These are phyloP conservation scores for Neuroscelio doddi DNA, from an alignment of 2,888 invertebrate genomes.

Conservation along the genomic window DNA sequence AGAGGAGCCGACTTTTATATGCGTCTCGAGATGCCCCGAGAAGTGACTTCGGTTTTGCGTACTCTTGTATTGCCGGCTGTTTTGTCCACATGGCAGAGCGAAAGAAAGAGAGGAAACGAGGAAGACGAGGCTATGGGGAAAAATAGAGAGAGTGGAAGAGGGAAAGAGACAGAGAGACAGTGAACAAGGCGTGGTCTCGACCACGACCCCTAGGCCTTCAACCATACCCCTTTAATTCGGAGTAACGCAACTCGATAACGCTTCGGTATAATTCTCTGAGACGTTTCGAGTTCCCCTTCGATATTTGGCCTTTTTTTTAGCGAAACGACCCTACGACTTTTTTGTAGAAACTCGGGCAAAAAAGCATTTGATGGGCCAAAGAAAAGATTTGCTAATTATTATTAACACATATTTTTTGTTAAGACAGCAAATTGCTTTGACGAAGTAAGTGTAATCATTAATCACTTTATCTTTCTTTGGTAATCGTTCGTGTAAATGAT, in stretches of 20 bases:
- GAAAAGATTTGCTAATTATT: no score
- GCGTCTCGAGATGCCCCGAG: slow-evolving; percentile 5
- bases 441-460: no score
- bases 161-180: slow-evolving; percentile 36
- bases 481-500: no score
- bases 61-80: slow-evolving; percentile 12
- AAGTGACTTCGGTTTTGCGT: slow-evolving; percentile 17
- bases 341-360: slow-evolving; percentile 17
- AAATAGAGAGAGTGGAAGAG: slow-evolving; percentile 28
- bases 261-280: slow-evolving; percentile 30
- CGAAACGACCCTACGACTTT: slow-evolving; percentile 17
- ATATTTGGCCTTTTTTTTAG: slow-evolving; percentile 5
- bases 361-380: no score
- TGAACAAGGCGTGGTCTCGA: slow-evolving; percentile 61
- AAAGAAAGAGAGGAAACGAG: slow-evolving; percentile 14
- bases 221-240: slow-evolving; percentile 62
- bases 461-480: no score
- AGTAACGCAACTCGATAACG: slow-evolving; percentile 58
- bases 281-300: slow-evolving; percentile 12
- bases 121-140: slow-evolving; percentile 15
- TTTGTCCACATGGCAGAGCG: slow-evolving; percentile 28
- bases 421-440: no score
- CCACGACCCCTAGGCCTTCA: slow-evolving; percentile 61
- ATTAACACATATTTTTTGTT: no score
- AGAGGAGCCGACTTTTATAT: slow-evolving; percentile 1